These are phyloP conservation scores for Archips xylosteana DNA, from an alignment of 2,888 invertebrate genomes.

Conservation along the genomic window DNA sequence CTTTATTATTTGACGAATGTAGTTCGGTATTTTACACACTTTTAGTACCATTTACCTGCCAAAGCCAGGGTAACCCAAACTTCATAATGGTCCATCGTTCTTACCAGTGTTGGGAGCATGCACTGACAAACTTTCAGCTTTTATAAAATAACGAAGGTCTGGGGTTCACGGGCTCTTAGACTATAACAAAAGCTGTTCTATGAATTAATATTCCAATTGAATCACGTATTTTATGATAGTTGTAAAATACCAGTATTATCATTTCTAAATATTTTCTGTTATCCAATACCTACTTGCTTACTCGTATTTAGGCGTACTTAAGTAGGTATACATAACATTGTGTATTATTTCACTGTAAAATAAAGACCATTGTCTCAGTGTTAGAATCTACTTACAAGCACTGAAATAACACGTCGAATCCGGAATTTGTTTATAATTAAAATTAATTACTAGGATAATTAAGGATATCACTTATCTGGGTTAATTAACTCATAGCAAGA, in stretches of 20 bases:
- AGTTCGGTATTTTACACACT: no score
- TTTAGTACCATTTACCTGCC: no score
- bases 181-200: no score
- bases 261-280: constrained; percentile 1
- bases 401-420: constrained; percentile 17
- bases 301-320: neutral
- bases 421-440: constrained; percentile 5
- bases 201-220: no score
- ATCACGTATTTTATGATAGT: neutral
- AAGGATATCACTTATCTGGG: constrained; percentile 7
- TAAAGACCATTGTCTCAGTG: constrained; percentile 27
- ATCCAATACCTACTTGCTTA: constrained; percentile 4
- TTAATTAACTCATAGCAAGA: neutral
- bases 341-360: neutral
- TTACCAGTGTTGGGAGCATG: no score
- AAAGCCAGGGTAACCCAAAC: no score
- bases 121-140: no score
- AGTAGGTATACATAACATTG: neutral
- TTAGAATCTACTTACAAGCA: constrained; percentile 7
- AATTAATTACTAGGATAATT: constrained; percentile 30
- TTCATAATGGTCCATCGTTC: no score
- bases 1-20: no score
- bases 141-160: no score
- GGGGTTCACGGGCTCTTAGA: no score
- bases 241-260: neutral